phyloP scores from a whole-genome alignment of 2,113 vertebrate species.

The Oenanthe oenanthe region DNA sequence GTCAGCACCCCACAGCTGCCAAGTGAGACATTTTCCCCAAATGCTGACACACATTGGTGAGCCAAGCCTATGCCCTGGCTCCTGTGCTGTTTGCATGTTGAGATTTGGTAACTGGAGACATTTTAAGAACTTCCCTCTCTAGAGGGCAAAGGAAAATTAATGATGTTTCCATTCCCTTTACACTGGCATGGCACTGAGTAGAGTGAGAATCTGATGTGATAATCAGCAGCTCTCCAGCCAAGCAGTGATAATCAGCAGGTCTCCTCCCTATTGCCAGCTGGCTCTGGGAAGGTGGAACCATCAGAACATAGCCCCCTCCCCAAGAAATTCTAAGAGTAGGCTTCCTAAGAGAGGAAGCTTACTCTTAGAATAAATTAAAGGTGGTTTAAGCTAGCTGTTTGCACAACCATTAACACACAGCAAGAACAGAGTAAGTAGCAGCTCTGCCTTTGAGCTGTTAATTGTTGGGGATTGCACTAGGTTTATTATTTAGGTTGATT shows the following conservation, averaged over 20 bases:
- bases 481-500: background rate
- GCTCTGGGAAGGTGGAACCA: background rate
- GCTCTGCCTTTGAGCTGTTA: background rate
- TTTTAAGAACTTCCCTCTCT: background rate
- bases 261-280: background rate
- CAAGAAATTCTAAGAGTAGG: background rate
- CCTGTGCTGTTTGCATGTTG: too few relatives aligned
- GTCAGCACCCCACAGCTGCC: background rate
- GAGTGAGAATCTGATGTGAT: background rate
- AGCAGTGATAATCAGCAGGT: background rate
- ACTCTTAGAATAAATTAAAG: background rate
- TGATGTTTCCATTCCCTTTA: background rate
- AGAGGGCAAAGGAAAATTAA: background rate
- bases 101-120: background rate
- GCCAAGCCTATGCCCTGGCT: background rate
- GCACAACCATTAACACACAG: background rate
- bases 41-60: rapidly evolving
- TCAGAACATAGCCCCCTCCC: background rate
- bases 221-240: background rate
- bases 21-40: background rate
- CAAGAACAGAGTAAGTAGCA: background rate
- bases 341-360: background rate
- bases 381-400: background rate
- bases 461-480: background rate
- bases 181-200: background rate